Base-by-base conservation (phyloP, 2,888 invertebrate genomes). In the Cryptus viduatorius region DNA sequence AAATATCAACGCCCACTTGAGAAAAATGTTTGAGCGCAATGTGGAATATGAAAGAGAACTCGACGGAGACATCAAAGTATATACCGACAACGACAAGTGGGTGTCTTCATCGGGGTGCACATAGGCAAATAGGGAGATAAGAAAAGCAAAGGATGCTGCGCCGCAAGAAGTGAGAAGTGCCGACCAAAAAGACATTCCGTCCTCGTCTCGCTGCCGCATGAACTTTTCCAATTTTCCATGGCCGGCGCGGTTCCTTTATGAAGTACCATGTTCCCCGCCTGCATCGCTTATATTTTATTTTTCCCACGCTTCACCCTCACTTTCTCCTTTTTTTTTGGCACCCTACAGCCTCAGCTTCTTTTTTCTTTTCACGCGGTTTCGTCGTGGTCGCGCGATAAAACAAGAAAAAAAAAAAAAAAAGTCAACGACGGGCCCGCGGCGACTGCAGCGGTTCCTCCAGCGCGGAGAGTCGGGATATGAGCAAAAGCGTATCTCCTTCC, bases 141-240 rank as follows among this genome's bases (percentile, higher is more conserved):
- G 19, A 16, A 37, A 10, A 16, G 8, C 42, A 3, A 16, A 19
- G n/a, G 65, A 37, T 19, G n/a, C 19, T 16, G 65, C 65, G 10
- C 4, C 37, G 3, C 7, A 12, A 37, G 3, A 50, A 19, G 42
- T 53, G 71, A 24, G 48, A 29, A 50, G 3, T 29, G 37, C 44
- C 31, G 50, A 48, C 48, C 42, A 48, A 61, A 68, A 65, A 56
- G n/a, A 14, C 59, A 46, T 59, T 68, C 46, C 48, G 19, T 75
- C 61, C 59, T 48, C 16, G 61, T 68, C 59, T 42, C 16, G 24
- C 48, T 46, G 46, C 37, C 37, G 4, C 61, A 29, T 24, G 68
- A 81, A 81, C 68, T 69, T 76, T 81, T 69, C 64, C 76, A 75
- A 76, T 75, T 69, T 76, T 81, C 81, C 69, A 75, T 42, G 53